Evolutionary conservation across 2,797 vertebrate species (phyloP).

Genomic region (Neoniphon sammara): DNA sequence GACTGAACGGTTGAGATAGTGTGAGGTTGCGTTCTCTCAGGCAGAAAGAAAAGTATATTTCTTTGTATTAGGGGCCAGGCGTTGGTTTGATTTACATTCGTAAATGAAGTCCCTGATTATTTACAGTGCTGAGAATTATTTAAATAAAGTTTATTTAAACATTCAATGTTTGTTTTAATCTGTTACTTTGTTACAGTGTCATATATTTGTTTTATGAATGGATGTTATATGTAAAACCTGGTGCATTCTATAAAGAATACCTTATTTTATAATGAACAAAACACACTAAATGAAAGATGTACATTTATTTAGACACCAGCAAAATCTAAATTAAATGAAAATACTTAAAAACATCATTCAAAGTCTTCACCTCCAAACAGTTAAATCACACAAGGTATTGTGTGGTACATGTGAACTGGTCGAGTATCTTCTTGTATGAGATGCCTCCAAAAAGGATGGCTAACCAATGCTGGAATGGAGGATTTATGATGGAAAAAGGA

Average conservation of each 20-base stretch:
- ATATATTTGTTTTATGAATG: not conserved
- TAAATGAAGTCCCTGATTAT: slow-evolving; percentile 25
- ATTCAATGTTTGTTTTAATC: not conserved
- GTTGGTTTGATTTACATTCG: slow-evolving; percentile 11
- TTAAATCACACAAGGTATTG: slow-evolving; percentile 23
- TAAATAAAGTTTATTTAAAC: slow-evolving; percentile 67
- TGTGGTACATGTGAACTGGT: slow-evolving; percentile 13
- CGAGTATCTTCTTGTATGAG: slow-evolving; percentile 20
- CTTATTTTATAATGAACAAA: slow-evolving; percentile 21
- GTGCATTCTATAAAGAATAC: not conserved
- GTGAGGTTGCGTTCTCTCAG: not conserved
- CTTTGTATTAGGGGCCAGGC: not conserved
- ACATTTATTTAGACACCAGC: slow-evolving; percentile 62
- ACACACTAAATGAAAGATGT: slow-evolving; percentile 53
- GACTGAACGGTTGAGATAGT: not conserved
- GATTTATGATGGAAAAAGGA: slow-evolving; percentile 50
- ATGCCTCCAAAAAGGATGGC: slow-evolving; percentile 28
- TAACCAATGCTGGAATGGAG: slow-evolving; percentile 70
- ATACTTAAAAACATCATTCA: slow-evolving; percentile 26
- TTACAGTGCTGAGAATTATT: slow-evolving; percentile 40
- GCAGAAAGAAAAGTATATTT: not conserved
- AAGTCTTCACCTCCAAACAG: slow-evolving; percentile 48
- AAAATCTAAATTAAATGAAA: slow-evolving; percentile 43
- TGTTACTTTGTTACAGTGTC: not conserved
- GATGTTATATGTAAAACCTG: not conserved